Base-by-base conservation (phyloP, 2,797 vertebrate species). In the Gymnothorax javanicus region DNA sequence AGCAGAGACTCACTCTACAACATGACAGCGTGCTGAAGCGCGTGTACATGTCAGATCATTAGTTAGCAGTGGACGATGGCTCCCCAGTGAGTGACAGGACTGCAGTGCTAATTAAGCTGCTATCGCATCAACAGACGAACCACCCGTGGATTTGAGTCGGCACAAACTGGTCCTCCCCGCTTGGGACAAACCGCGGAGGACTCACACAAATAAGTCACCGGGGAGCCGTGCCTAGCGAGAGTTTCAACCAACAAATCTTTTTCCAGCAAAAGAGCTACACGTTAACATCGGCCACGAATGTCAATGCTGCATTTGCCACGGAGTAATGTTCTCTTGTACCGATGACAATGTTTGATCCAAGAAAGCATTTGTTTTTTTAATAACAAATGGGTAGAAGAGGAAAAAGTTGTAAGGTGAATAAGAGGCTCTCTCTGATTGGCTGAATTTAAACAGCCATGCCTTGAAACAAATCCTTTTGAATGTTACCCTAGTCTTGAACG, bases 401-500 rank as follows among this genome's bases (percentile, higher is more conserved):
- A 8, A 25, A 60, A 88, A 27, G 7, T 77, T 84, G 62, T 52
- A 27, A 73, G 62, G 12, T 25, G 71, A 89, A 77, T 64, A 23
- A 77, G 60, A 56, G 88, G 87, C 87, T 84, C 90, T 95, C 97
- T 97, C 94, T 96, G 96, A 95, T 94, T 92, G 95, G 96, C 97
- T 94, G 91, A 77, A 6, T 43, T 50, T 77, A 23, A 73, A 86
- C 90, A 12, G 56, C 91, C 86, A 60, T 27, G 67, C 11, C 11
- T 33, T 33, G 84, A 64, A 67, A n/a, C 62, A 67, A 67, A 13
- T n/a, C 23, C 60, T 1, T 67, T 25, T 67, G 23, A 13, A 67
- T 43, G 25, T 67, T 7, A 67, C 23, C 64, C n/a, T 7, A 17
- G 5, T 64, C 60, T 64, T 64, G 15, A 64, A 25, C 57, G 90